These are phyloP conservation scores for Eumerus sabulonum DNA, from an alignment of 2,888 invertebrate species.

Conservation along the genomic window DNA sequence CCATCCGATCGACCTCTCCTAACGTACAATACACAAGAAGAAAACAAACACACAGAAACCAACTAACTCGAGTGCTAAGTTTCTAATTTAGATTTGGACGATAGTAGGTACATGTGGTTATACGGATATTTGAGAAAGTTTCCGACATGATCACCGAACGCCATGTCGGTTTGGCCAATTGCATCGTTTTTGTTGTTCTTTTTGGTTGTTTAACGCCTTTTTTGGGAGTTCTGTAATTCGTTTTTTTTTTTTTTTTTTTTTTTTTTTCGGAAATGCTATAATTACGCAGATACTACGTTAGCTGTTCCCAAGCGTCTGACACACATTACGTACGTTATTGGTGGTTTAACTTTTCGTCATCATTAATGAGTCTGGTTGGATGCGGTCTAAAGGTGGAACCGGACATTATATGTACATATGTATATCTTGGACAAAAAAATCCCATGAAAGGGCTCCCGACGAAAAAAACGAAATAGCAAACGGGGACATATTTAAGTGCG, in stretches of 20 bases:
- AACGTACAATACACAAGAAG: neutral
- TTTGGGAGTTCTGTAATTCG: no score
- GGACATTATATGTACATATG: conserved; percentile 18
- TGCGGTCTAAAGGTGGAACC: conserved; percentile 24
- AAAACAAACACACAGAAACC: no score
- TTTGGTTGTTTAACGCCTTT: no score
- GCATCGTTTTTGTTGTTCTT: conserved; percentile 1
- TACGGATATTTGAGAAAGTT: conserved; percentile 61
- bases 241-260: neutral
- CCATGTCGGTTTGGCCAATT: neutral
- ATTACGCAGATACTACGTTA: conserved; percentile 24
- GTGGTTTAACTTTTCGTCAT: no score
- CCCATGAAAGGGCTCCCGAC: no score
- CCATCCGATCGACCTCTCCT: conserved; percentile 5
- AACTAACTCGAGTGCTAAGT: neutral
- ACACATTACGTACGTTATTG: no score
- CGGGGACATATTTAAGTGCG: no score
- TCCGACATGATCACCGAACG: conserved; percentile 26
- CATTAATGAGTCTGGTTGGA: conserved; percentile 15
- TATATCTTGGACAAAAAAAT: conserved; percentile 1
- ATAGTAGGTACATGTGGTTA: conserved; percentile 30
- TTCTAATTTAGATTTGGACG: conserved; percentile 49
- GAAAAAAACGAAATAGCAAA: no score
- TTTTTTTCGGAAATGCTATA: conserved; percentile 3
- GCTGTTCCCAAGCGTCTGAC: no score